Evolutionary conservation across 1,140 invertebrate genomes (phyloP).

Genomic region (Kradibia gibbosae): DNA sequence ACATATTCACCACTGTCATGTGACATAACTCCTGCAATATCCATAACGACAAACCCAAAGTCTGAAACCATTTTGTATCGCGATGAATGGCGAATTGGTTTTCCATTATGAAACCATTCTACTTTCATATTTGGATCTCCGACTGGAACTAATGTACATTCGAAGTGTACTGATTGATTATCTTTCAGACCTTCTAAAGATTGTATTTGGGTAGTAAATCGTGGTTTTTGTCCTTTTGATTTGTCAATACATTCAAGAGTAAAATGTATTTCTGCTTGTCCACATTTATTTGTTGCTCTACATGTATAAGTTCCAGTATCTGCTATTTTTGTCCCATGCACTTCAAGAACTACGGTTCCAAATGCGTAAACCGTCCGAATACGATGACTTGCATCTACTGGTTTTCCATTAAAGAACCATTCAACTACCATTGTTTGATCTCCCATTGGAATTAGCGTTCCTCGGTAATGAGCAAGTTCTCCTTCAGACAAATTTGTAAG

Average conservation of each 20-base stretch:
- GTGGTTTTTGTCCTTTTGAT: conserved; percentile 87
- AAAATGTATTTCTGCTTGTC: conserved; percentile 88
- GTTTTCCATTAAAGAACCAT: conserved; percentile 96
- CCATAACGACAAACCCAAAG: conserved; percentile 96
- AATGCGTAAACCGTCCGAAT: conserved; percentile 94
- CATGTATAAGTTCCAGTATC: conserved; percentile 92
- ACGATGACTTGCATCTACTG: conserved; percentile 90
- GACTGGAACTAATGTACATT: conserved; percentile 92
- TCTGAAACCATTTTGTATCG: conserved; percentile 95
- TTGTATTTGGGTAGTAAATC: conserved; percentile 90
- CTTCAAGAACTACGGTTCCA: conserved; percentile 95
- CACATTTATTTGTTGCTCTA: conserved; percentile 90
- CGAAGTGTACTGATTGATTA: conserved; percentile 93
- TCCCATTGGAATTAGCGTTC: conserved; percentile 91
- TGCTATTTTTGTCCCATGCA: conserved; percentile 89
- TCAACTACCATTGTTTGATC: conserved; percentile 97
- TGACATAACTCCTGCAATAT: conserved; percentile 94
- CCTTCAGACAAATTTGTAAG: conserved; percentile 88
- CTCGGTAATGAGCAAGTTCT: conserved; percentile 95
- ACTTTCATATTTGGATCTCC: conserved; percentile 94
- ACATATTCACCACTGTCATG: conserved; percentile 95
- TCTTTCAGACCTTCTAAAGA: conserved; percentile 90
- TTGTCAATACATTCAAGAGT: conserved; percentile 88
- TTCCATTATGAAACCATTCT: conserved; percentile 96
- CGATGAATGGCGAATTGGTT: conserved; percentile 88